These are phyloP conservation scores for Chloropsis hardwickii DNA, from an alignment of 2,113 vertebrate species.

Conservation along the genomic window DNA sequence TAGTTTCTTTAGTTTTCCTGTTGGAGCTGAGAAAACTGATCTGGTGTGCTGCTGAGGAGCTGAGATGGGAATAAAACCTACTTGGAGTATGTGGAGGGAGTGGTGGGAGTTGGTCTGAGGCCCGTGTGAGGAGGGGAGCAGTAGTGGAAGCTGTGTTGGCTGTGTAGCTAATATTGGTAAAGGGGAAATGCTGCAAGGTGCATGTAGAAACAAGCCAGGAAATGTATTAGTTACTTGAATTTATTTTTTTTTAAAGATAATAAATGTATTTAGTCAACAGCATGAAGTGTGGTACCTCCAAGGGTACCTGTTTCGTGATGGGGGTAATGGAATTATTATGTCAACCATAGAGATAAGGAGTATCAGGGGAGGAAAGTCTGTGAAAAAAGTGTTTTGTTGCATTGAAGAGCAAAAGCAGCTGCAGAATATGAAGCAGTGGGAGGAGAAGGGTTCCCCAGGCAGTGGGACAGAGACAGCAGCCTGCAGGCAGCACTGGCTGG, in stretches of 20 bases:
- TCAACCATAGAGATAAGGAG: neutral
- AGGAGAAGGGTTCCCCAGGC: conserved; percentile 6
- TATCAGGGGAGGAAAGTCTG: neutral
- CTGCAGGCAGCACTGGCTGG: neutral
- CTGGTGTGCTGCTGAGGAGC: neutral
- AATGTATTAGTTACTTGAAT: neutral
- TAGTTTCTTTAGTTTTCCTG: neutral
- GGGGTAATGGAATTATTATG: neutral
- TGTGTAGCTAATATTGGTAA: neutral
- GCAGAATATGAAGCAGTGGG: neutral
- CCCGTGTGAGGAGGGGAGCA: neutral
- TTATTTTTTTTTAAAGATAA: neutral
- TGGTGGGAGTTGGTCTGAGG: neutral
- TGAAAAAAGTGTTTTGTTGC: neutral
- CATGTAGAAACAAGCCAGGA: neutral
- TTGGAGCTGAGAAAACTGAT: neutral
- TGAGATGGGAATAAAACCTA: neutral
- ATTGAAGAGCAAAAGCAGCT: neutral
- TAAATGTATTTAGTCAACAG: neutral
- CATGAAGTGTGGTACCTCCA: neutral
- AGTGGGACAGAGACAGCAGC: conserved; percentile 22
- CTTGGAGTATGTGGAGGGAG: neutral
- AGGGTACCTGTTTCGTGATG: neutral
- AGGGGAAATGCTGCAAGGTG: neutral
- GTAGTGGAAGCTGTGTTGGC: neutral